Base-by-base conservation (phyloP, 2,888 invertebrate genomes). In the Phaonia tiefii region DNA sequence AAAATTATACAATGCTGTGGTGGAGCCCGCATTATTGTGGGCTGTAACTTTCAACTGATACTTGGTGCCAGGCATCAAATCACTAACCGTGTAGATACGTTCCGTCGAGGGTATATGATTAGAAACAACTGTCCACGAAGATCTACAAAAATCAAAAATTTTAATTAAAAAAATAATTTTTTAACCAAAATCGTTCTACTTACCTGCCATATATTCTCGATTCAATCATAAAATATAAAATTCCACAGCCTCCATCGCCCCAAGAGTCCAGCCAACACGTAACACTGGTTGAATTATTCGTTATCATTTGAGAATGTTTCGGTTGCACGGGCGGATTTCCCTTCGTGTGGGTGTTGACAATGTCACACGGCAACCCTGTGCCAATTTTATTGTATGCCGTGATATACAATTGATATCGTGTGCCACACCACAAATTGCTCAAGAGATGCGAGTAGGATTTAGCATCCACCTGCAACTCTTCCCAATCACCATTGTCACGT, bases 381-480 rank as follows among this genome's bases (percentile, higher is more conserved):
- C 97, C 97, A 83, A 97, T 97, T 86, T 96, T 94, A 91, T 97
- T 96, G 89, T 95, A 96, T n/a, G 97, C 96, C 0, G 96, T 96
- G 82, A 97, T 95, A 89, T 96, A 97, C 77, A 97, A 92, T 87
- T 96, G 96, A 90, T 97, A 97, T 37, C 95, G 93, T 0, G 96
- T 96, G 4, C 97, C 97, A 87, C 97, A 97, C 95, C 96, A 96
- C 51, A 97, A 91, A 89, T 96, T 96, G 54, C 95, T 94, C 44
- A 97, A 89, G 81, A 96, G 93, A 88, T 96, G 95, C 75, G 95
- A 95, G 79, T 95, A 95, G 5, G 95, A 94, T 80, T 95, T 94
- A 7, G 96, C 95, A 83, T 96, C 95, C 71, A 97, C 95, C 89
- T 96, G 96, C 79, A 96, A 91, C 89, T 97, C 97, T 89, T 97